Conservation (phyloP, 2,888 invertebrate genomes). For the Napeogenes inachia region DNA sequence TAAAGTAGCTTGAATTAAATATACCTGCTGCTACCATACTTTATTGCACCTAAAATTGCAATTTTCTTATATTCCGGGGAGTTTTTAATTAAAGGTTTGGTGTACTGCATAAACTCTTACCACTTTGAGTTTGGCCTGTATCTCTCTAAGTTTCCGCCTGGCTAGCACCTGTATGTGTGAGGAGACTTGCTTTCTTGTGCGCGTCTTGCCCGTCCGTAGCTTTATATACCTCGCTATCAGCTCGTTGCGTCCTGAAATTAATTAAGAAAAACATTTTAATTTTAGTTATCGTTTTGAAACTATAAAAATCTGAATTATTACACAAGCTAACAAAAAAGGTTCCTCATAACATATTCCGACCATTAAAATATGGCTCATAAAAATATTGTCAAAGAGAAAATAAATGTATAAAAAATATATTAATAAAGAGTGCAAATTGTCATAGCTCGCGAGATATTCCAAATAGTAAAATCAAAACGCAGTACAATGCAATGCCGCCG, state of each 20-base stretch:
- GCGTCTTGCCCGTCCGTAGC: conserved; percentile 98
- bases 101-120: conserved; percentile 75
- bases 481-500: conserved; percentile 55
- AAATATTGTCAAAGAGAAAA: too few relatives aligned
- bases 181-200: conserved; percentile 99
- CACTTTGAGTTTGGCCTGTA: conserved; percentile 98
- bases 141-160: conserved; percentile 97
- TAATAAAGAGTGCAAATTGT: conserved; percentile 42
- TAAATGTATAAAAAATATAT: conserved; percentile 13
- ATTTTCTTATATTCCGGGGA: too few relatives aligned
- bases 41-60: too few relatives aligned
- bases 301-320: too few relatives aligned
- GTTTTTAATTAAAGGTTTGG: too few relatives aligned
- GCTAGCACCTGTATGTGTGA: conserved; percentile 99
- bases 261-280: conserved; percentile 12
- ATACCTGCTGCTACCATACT: too few relatives aligned
- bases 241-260: conserved; percentile 97
- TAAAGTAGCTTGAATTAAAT: too few relatives aligned
- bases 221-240: conserved; percentile 99
- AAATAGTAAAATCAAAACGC: conserved; percentile 55
- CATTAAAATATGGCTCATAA: too few relatives aligned
- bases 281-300: too few relatives aligned
- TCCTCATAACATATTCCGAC: too few relatives aligned
- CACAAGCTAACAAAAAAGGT: too few relatives aligned
- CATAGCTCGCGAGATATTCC: conserved; percentile 61